phyloP scores from a whole-genome alignment of 2,113 vertebrate genomes.

The Ictalurus furcatus region DNA sequence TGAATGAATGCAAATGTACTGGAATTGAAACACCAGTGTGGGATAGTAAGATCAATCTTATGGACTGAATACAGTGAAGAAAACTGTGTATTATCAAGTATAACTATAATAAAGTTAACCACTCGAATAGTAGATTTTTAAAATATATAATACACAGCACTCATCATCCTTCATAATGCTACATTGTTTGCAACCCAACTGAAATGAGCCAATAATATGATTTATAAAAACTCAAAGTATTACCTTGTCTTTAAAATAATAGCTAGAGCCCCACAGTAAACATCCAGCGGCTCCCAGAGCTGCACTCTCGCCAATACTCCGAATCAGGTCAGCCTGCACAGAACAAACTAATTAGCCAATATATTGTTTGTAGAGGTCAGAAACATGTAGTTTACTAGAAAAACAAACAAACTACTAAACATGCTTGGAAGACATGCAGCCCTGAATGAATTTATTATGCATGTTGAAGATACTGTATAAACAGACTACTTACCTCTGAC shows the following conservation, averaged over 20 bases:
- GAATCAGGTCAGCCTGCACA: slow-evolving; percentile 82
- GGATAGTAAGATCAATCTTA: background rate
- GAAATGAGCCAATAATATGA: background rate
- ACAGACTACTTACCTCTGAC: slow-evolving; percentile 55
- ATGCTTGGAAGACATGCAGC: background rate
- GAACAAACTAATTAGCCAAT: background rate
- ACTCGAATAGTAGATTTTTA: background rate
- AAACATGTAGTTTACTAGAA: background rate
- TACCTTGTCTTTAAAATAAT: slow-evolving; percentile 80
- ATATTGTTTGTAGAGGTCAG: background rate
- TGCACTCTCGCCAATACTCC: slow-evolving; percentile 87
- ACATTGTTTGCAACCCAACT: background rate
- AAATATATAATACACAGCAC: background rate
- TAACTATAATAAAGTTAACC: background rate
- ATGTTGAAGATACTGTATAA: background rate
- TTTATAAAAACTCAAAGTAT: background rate
- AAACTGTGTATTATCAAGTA: background rate
- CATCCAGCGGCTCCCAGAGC: slow-evolving; percentile 87
- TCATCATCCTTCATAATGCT: background rate
- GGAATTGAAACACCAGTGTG: background rate
- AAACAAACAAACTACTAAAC: background rate
- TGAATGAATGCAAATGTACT: too few relatives aligned
- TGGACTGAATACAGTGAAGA: background rate
- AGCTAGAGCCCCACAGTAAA: slow-evolving; percentile 85
- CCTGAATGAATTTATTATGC: background rate